Percentiles rank a stretch among this genome's conserved stretches.
These are phyloP conservation scores for Spondyliosoma cantharus DNA, from an alignment of 2,797 vertebrate genomes.

Conservation along the genomic window DNA sequence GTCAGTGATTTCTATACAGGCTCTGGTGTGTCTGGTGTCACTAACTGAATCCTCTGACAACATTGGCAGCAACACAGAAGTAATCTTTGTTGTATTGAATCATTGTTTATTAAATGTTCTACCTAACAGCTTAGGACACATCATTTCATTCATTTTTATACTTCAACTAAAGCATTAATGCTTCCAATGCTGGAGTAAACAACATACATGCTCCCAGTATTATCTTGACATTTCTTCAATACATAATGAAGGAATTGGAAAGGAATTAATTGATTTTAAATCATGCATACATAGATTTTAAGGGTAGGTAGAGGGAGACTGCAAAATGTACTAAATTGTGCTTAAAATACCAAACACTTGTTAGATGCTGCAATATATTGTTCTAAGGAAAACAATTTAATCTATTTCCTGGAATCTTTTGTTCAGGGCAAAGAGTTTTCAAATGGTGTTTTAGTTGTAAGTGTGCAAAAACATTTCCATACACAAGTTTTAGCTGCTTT, in stretches of 20 bases:
- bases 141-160: neutral
- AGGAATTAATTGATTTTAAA: too few relatives aligned
- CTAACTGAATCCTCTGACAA: neutral
- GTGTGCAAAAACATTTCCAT: too few relatives aligned
- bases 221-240: neutral
- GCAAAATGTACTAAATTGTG: too few relatives aligned
- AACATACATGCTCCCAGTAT: neutral
- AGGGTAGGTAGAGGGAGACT: too few relatives aligned
- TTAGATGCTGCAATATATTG: too few relatives aligned
- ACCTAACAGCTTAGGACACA: neutral
- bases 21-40: conserved; percentile 8
- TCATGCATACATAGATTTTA: neutral
- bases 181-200: neutral
- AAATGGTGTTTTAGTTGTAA: too few relatives aligned
- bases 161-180: neutral
- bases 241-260: neutral
- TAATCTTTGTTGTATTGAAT: neutral
- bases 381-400: too few relatives aligned
- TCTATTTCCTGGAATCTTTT: too few relatives aligned
- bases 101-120: neutral
- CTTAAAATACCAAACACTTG: too few relatives aligned
- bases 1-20: neutral
- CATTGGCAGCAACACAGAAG: neutral
- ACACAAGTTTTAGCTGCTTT: too few relatives aligned
- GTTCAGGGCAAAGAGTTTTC: too few relatives aligned